Base-by-base conservation (phyloP, 2,888 invertebrate species). In the Agriopis aurantiaria region DNA sequence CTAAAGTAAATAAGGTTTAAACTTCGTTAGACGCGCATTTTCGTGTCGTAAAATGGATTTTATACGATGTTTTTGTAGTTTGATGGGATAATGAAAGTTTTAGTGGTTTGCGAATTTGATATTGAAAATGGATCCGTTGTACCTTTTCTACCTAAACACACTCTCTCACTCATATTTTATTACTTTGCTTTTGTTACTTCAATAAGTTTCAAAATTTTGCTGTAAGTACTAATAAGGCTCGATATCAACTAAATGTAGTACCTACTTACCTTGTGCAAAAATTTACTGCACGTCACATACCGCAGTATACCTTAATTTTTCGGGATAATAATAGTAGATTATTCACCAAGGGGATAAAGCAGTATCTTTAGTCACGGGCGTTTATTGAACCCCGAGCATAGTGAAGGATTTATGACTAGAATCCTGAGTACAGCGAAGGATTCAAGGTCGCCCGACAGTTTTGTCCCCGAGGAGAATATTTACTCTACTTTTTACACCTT, bases 1-100 rank as follows among this genome's bases (percentile, higher is more conserved):
- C 74, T 70, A 74, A 77, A 74, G 73, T 72, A 73, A 76, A 76
- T 71, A 69, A 69, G 66, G 65, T 75, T 75, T 75, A 71, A 73
- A 77, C 70, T 77, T 77, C 68, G 75, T 75, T 75, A 75, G 46
- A 64, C 43, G 70, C 48, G 62, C 68, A 49, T 72, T 67, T 69
- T 68, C 67, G 43, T 65, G 57, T 68, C 68, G 59, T 71, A 71
- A 71, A 67, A 66, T 14, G 23, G 63, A 62, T 71, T 71, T 71
- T 71, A 71, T 49, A 59, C 55, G 63, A 33, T 67, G 70, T 71
- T 71, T 71, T 71, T 71, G 66, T 62, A 59, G 66, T 71, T 63
- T 63, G 66, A 59, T 70, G 66, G 63, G 63, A 66, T 71, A 66
- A 66, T 66, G 63, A 67, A 67, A 71, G 66, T 67, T 70, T 66